Evolutionary conservation across 2,888 invertebrate genomes (phyloP), one percentile per base, ranked within the genome.

Genomic region (Scaeva pyrastri): DNA sequence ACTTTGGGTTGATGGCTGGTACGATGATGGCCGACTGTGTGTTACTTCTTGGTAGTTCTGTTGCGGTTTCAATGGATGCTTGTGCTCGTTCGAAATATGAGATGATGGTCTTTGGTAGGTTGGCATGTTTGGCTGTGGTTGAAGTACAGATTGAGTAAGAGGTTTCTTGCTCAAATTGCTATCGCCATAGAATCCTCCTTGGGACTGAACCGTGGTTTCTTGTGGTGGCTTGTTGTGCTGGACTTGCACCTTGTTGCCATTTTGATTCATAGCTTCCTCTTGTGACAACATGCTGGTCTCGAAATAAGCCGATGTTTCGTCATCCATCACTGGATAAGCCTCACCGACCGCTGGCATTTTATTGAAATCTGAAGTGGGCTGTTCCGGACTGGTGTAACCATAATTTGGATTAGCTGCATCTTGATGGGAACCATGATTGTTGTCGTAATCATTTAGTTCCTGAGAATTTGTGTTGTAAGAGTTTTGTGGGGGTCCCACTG

Each of bases 321-420:
- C 87, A 50, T 84, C 84, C 83, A 84, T 84, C 11, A 91, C 90
- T 0, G 92, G 91, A 23, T 91, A 92, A 1, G 91, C 92, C 60
- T 91, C 90, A 23, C 91, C 91, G 73, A 91, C 87, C 2, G 89
- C 91, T 0, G 91, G 91, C 92, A 92, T 92, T 87, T 91, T 92
- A 71, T 92, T 92, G 58, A 92, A 92, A 50, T 92, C 90, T 0
- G 91, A 91, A 2, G 91, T 92, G 6, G 90, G 90, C 0, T 90
- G 89, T 5, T 89, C 89, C 0, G 91, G 92, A 88, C 91, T 85
- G 0, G 92, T 91, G 68, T 92, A 90, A 4, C 91, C 91, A 1
- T 91, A 91, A 11, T 86, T 70, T 2, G 85, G 85, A 14, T 85
- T 85, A 1, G 73, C 31, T 19, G 85, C 41, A 26, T 79, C 77